Evolutionary conservation across 1,140 invertebrate genomes (phyloP).

Genomic region (Bemisia tabaci): DNA sequence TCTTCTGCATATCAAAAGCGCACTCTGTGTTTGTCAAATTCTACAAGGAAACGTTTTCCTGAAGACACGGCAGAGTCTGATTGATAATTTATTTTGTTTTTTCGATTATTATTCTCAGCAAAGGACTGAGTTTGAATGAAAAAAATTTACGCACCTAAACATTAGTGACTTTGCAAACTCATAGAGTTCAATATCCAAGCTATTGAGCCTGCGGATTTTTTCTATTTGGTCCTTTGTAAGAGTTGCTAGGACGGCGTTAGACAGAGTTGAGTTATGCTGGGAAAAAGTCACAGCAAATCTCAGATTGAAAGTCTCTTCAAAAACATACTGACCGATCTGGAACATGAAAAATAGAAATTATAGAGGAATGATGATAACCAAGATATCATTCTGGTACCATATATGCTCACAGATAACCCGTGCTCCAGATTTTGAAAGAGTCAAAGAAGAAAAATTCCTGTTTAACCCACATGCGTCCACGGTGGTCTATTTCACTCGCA

Average conservation of each 20-base stretch:
- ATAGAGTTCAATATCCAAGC: constrained; percentile 85
- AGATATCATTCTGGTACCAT: background rate
- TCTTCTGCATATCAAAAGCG: too few relatives aligned
- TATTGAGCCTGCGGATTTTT: constrained; percentile 66
- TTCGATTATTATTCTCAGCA: too few relatives aligned
- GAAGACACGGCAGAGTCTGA: too few relatives aligned
- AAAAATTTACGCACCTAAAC: constrained; percentile 40
- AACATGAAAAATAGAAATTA: constrained; percentile 14
- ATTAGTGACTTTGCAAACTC: constrained; percentile 83
- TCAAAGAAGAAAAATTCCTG: background rate
- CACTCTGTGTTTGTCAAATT: too few relatives aligned
- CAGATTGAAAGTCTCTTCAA: constrained; percentile 93
- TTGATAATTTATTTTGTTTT: too few relatives aligned
- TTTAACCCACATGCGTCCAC: too few relatives aligned
- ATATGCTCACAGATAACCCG: background rate
- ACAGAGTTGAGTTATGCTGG: constrained; percentile 78
- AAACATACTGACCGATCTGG: constrained; percentile 84
- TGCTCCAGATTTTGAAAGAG: too few relatives aligned
- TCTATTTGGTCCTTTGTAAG: constrained; percentile 55
- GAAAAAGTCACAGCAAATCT: constrained; percentile 76
- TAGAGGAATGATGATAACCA: background rate
- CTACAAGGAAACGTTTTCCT: too few relatives aligned
- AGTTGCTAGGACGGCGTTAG: constrained; percentile 56
- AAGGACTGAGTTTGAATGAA: too few relatives aligned
- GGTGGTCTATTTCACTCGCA: too few relatives aligned